phyloP scores from a whole-genome alignment of 23 tunicate species.

The Clavelina lepadiformis region DNA sequence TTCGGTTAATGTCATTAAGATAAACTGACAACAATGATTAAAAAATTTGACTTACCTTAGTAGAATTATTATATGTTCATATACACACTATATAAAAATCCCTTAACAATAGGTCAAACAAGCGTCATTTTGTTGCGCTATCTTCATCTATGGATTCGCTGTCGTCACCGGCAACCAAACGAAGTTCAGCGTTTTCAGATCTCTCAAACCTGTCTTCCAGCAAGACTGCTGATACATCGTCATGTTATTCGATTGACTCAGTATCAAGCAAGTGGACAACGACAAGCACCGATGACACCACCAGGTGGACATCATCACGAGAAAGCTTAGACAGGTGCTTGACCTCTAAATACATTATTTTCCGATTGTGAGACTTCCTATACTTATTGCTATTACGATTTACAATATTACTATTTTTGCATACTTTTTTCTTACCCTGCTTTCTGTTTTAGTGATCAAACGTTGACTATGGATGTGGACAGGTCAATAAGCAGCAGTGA shows the following conservation, averaged over 20 bases:
- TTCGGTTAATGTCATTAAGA: too few relatives aligned
- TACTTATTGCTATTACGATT: neutral
- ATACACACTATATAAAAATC: too few relatives aligned
- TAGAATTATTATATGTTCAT: too few relatives aligned
- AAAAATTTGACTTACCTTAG: too few relatives aligned
- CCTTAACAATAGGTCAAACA: too few relatives aligned
- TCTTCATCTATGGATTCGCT: constrained; percentile 48
- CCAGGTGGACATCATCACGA: neutral
- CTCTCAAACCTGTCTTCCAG: constrained; percentile 18
- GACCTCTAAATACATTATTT: neutral
- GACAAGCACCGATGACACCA: constrained; percentile 3
- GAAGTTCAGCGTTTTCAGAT: constrained; percentile 20
- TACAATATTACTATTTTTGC: too few relatives aligned
- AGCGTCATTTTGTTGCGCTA: constrained; percentile 31
- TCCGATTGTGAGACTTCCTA: neutral
- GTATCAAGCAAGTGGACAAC: constrained; percentile 44
- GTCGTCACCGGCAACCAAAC: constrained; percentile 33
- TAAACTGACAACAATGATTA: too few relatives aligned
- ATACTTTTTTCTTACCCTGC: too few relatives aligned
- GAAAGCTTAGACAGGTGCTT: neutral
- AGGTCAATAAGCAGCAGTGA: too few relatives aligned
- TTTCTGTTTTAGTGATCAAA: too few relatives aligned
- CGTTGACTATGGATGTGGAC: too few relatives aligned
- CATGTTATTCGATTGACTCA: constrained; percentile 21
- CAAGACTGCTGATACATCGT: constrained; percentile 1